These are phyloP conservation scores for Chiloscyllium punctatum DNA, from an alignment of 2,797 vertebrate genomes.

Conservation along the genomic window DNA sequence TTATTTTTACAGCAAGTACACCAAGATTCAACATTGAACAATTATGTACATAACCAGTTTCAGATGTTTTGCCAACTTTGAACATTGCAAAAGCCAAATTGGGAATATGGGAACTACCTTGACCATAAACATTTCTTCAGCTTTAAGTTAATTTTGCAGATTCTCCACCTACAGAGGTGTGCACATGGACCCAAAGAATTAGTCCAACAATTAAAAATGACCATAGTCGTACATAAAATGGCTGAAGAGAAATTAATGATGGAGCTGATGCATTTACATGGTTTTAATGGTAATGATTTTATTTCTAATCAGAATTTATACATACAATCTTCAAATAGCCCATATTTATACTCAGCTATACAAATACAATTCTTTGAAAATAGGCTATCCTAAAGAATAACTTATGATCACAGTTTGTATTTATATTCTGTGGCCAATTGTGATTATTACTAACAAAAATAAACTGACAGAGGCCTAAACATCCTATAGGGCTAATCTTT, in stretches of 20 bases:
- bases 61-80: background rate
- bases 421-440: background rate
- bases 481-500: too few species aligned
- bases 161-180: background rate
- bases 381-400: background rate
- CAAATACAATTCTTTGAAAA: background rate
- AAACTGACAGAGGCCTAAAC: background rate
- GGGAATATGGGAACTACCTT: background rate
- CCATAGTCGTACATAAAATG: background rate
- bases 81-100: background rate
- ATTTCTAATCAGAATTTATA: background rate
- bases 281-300: background rate
- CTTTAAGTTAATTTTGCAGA: background rate
- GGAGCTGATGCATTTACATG: background rate
- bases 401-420: background rate
- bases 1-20: too few species aligned
- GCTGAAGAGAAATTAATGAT: background rate
- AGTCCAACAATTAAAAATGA: background rate
- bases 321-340: background rate
- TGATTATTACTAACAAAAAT: constrained; percentile 9
- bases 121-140: background rate
- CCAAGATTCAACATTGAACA: background rate
- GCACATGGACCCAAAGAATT: background rate
- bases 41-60: background rate
- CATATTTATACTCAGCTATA: background rate